A percentile compares a stretch with the other conserved stretches of the same genome.
These are phyloP conservation scores for Eleutherodactylus coqui DNA, from an alignment of 2,797 vertebrate species.

Conservation along the genomic window DNA sequence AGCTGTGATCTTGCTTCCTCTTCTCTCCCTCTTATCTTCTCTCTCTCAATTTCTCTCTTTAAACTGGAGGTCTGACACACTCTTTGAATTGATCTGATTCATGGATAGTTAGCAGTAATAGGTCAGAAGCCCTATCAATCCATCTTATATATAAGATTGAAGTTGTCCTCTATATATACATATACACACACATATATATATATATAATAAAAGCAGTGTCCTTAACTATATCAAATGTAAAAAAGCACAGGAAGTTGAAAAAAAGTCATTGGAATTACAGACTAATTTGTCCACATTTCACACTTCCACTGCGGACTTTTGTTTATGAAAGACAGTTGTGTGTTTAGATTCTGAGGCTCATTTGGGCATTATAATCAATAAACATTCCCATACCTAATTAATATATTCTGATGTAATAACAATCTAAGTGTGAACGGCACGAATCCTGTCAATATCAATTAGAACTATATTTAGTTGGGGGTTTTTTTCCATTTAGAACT, in stretches of 20 bases:
- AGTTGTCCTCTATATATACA: background rate
- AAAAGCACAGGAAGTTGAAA: background rate
- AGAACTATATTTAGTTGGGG: background rate
- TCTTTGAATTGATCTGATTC: slow-evolving; percentile 75
- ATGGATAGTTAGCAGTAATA: slow-evolving; percentile 64
- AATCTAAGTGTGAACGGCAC: background rate
- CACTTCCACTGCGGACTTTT: background rate
- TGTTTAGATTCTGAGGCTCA: background rate
- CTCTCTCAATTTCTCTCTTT: slow-evolving; percentile 61
- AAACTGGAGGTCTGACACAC: slow-evolving; percentile 64
- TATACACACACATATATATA: background rate
- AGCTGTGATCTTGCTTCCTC: slow-evolving; percentile 52
- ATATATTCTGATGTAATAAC: background rate
- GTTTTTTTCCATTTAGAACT: background rate
- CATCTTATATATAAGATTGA: background rate
- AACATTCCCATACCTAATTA: background rate
- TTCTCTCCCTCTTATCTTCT: slow-evolving; percentile 51
- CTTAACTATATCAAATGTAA: no score
- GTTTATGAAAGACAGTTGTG: background rate
- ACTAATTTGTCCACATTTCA: background rate
- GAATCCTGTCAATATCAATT: background rate
- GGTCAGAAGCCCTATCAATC: slow-evolving; percentile 70
- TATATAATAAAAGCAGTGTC: no score
- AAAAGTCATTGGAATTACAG: background rate
- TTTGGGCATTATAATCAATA: background rate